phyloP scores from a whole-genome alignment of 2,113 vertebrate genomes.

The Campylorhamphus procurvoides region DNA sequence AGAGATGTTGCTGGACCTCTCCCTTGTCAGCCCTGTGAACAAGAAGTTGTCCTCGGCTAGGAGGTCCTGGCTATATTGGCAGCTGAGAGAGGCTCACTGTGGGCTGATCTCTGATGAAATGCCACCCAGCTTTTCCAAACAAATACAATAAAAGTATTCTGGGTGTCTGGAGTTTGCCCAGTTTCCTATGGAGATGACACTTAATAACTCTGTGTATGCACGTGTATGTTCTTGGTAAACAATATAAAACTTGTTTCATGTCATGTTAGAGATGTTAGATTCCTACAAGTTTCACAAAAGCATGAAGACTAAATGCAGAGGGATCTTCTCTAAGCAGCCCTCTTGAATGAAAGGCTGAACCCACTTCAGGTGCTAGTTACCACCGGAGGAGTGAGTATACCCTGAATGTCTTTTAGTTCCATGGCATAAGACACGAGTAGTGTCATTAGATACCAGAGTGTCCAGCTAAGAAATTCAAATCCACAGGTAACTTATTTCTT shows the following conservation, averaged over 20 bases:
- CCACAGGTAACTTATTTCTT: not conserved
- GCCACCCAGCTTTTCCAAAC: not conserved
- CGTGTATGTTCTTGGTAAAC: not conserved
- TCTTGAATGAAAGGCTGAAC: not conserved
- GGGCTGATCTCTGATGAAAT: not conserved
- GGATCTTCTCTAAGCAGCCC: accelerated
- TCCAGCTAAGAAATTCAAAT: not conserved
- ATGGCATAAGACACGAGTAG: not conserved
- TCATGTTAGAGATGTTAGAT: not conserved
- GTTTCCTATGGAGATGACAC: not conserved
- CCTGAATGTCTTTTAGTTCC: not conserved
- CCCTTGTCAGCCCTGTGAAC: not conserved
- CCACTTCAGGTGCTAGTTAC: not conserved
- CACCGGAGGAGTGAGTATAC: accelerated
- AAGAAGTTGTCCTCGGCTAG: not conserved
- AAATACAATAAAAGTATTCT: not conserved
- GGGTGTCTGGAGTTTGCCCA: not conserved
- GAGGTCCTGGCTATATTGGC: not conserved
- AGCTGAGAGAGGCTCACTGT: not conserved
- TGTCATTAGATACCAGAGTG: not conserved
- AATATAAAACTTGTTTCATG: not conserved
- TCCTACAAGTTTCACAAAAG: not conserved
- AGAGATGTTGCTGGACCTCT: not conserved
- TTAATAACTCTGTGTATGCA: not conserved
- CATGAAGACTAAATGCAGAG: not conserved